These are phyloP conservation scores for Ruditapes philippinarum DNA, from an alignment of 1,140 invertebrate genomes.

Conservation along the genomic window DNA sequence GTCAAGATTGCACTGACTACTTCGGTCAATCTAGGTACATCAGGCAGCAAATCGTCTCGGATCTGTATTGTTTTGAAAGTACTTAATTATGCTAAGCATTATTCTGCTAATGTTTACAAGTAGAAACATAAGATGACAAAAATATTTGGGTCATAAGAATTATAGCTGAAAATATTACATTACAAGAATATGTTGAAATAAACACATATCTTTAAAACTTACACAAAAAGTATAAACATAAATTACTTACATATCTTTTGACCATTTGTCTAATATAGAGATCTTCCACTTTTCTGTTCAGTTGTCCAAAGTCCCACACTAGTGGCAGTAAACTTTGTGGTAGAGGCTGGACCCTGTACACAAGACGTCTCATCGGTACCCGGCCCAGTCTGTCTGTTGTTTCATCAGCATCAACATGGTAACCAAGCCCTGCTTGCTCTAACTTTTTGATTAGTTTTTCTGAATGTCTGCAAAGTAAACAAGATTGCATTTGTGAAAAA, in stretches of 20 bases:
- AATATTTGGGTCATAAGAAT: no score
- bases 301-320: slow-evolving; percentile 84
- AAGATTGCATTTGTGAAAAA: no score
- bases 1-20: slow-evolving; percentile 73
- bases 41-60: slow-evolving; percentile 49
- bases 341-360: slow-evolving; percentile 82
- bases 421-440: slow-evolving; percentile 82
- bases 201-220: no score
- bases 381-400: slow-evolving; percentile 78
- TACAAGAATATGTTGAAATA: no score
- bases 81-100: no score
- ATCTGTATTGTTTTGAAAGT: no score
- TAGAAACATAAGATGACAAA: no score
- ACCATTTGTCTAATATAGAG: slow-evolving; percentile 83
- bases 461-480: slow-evolving; percentile 80
- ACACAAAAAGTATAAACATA: no score
- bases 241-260: slow-evolving; percentile 72
- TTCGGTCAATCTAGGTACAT: slow-evolving; percentile 46
- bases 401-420: slow-evolving; percentile 77
- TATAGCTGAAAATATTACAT: no score
- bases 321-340: slow-evolving; percentile 82
- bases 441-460: slow-evolving; percentile 79
- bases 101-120: no score
- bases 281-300: slow-evolving; percentile 77
- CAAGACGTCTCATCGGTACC: slow-evolving; percentile 83